Base-by-base conservation (phyloP, 2,797 vertebrate species). In the Psittacula echo region DNA sequence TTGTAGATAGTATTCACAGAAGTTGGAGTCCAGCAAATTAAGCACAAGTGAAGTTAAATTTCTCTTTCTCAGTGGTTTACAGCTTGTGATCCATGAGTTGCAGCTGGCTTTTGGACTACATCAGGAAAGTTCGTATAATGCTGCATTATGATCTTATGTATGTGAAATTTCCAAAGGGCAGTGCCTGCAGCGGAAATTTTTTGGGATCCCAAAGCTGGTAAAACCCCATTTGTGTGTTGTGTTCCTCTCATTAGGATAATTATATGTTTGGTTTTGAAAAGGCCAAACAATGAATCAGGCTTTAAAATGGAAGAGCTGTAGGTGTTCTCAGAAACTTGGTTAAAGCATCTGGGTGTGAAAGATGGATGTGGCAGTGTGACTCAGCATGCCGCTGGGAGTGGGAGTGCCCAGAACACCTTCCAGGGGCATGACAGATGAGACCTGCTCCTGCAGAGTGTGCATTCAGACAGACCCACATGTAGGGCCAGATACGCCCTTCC, bases 251-350 rank as follows among this genome's bases (percentile, higher is more conserved):
- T 83, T 89, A 95, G 87, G 62, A 71, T 66, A 87, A 64, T 51
- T 60, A 89, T 73, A 70, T 20, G 42, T 91, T 94, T 88, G 60
- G 42, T 70, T 95, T 91, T 90, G 85, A 89, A 94, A 97, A 94
- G 92, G 87, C 87, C 92, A 89, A 91, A 89, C 87, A 89, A 64
- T 94, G 94, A 96, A 95, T 96, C 95, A 96, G 91, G 64, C 37
- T 96, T 78, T 91, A 44, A 95, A 94, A 94, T 60, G 65, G 82
- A 91, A 93, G 85, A 85, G 37, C 70, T 56, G 93, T 96, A 79
- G 89, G 93, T 93, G 95, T 94, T 93, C 62, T 70, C 39, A 26
- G 45, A 16, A 58, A 26, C 44, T 76, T 81, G 56, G 65, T 87
- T 91, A 30, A 83, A 83, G 64, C 76, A 88, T 75, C 83, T 82